A percentile compares a stretch with the other conserved stretches of the same genome.
phyloP scores from a whole-genome alignment of 2,888 invertebrate genomes.

The Ecliptopera silaceata region DNA sequence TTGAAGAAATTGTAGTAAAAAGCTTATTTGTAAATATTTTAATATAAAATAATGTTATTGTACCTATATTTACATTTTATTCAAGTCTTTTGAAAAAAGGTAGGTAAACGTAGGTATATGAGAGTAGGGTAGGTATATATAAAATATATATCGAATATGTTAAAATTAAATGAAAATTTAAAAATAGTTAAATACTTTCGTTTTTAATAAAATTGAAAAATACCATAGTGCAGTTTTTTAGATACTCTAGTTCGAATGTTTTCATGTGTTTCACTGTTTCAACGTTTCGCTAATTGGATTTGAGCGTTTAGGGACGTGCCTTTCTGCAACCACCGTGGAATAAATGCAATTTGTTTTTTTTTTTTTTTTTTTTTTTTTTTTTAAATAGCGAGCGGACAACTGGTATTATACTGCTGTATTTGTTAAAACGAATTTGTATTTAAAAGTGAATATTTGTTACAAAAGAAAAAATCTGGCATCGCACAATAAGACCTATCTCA shows the following conservation, averaged over 20 bases:
- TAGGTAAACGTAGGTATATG: no score
- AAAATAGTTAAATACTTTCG: no score
- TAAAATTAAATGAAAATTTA: no score
- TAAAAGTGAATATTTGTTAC: not conserved
- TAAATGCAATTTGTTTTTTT: not conserved
- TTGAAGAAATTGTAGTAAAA: no score
- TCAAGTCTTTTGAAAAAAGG: no score
- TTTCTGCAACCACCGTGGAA: constrained; percentile 10
- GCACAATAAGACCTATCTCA: not conserved
- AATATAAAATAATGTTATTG: no score
- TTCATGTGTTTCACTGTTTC: constrained; percentile 7
- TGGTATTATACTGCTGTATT: not conserved
- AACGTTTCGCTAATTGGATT: constrained; percentile 28
- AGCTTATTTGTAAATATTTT: no score
- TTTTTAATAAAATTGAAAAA: no score
- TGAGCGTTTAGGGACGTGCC: constrained; percentile 19
- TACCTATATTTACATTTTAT: no score
- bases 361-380: not conserved
- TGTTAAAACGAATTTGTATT: no score
- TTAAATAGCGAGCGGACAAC: not conserved
- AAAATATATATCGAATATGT: no score
- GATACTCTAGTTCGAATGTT: not conserved
- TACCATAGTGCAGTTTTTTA: not conserved
- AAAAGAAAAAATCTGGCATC: not conserved
- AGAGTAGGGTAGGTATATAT: no score